Evolutionary conservation across 2,113 vertebrate genomes (phyloP), one percentile per base, ranked within the genome.

Genomic region (Caretta caretta): DNA sequence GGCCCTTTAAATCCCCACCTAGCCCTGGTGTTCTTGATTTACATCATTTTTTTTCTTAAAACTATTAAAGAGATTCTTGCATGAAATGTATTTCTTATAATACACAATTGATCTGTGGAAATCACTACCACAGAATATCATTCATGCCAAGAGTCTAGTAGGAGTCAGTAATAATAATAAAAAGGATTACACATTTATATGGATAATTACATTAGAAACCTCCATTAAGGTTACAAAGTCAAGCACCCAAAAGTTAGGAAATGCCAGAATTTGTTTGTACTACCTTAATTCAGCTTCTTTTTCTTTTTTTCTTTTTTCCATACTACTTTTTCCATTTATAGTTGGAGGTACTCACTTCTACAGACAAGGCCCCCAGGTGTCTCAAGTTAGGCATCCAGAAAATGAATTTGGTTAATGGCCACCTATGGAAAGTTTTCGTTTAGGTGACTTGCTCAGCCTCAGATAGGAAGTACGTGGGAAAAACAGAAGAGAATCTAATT

Each of bases 1-100:
- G 42, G 42, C 42, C 42, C 42, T 42, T 42, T 42, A 42, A 42
- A 42, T 42, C 42, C 42, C 42, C 42, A 42, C 42, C 42, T 42
- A 42, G 42, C 42, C 42, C 42, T 42, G 56, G 84, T 92, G 92
- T 88, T 69, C 25, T 82, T 50, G 80, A 31, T 75, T 83, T 81
- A 16, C n/a, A 75, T 93, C 95, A 78, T 83, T 85, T 95, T 90
- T 72, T n/a, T 75, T 42, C 22, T 88, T 85, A 53, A 46, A 86
- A 54, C 17, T 78, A 50, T 80, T 87, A 92, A 83, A 84, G 95
- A 96, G 22, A 19, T 50, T 4, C 46, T 59, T 83, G 25, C 11
- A 42, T 46, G 7, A 82, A 91, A 80, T 65, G 54, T 29, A 6
- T 49, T 95, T 82, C 80, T 91, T 72, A 38, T 65, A 65, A 65